phyloP scores from a whole-genome alignment of 2,888 invertebrate species.

The Helleia helle region DNA sequence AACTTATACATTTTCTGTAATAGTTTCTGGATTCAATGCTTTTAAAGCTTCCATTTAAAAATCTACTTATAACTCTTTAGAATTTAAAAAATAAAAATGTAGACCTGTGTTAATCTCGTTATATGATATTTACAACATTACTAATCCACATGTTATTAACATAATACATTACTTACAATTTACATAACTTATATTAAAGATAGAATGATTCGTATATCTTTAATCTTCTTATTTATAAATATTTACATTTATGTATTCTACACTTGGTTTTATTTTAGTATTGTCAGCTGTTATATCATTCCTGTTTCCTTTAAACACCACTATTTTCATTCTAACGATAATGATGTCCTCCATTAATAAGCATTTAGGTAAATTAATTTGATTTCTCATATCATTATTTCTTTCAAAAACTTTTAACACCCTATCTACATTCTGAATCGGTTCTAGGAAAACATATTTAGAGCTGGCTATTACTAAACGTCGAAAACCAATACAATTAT shows the following conservation, averaged over 20 bases:
- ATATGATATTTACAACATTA: slow-evolving; percentile 49
- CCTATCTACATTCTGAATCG: slow-evolving; percentile 20
- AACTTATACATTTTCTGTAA: too few relatives aligned
- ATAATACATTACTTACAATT: slow-evolving; percentile 48
- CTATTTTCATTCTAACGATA: slow-evolving; percentile 7
- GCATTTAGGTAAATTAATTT: slow-evolving; percentile 10
- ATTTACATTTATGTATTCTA: slow-evolving; percentile 39
- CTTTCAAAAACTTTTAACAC: slow-evolving; percentile 17
- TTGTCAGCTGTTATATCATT: slow-evolving; percentile 69
- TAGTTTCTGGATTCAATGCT: too few relatives aligned
- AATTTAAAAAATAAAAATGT: slow-evolving; percentile 6
- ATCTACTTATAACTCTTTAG: too few relatives aligned
- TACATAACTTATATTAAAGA: slow-evolving; percentile 53
- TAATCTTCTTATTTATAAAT: slow-evolving; percentile 47
- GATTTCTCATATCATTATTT: slow-evolving; percentile 1
- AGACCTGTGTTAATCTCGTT: slow-evolving; percentile 21
- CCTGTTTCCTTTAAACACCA: slow-evolving; percentile 31
- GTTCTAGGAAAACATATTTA: slow-evolving; percentile 17
- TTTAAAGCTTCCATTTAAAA: too few relatives aligned
- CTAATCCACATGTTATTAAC: slow-evolving; percentile 33
- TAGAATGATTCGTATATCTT: slow-evolving; percentile 65
- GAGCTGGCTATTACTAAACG: slow-evolving; percentile 18
- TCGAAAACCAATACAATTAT: slow-evolving; percentile 30
- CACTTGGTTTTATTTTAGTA: slow-evolving; percentile 62
- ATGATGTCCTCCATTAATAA: slow-evolving; percentile 5